phyloP scores from a whole-genome alignment of 2,888 invertebrate species.

The Podabrus alpinus region DNA sequence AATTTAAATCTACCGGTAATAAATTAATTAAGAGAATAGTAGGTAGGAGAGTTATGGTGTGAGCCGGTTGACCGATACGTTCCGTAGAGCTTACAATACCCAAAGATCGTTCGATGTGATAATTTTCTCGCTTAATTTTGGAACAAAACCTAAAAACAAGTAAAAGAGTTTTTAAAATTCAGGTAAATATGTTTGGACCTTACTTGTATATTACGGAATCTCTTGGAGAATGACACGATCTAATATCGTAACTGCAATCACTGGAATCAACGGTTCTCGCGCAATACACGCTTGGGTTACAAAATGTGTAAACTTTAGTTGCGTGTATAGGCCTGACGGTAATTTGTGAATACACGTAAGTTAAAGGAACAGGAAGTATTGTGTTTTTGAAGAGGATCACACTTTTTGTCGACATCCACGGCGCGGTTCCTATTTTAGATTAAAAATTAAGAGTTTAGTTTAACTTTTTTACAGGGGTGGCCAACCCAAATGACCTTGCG shows the following conservation, averaged over 20 bases:
- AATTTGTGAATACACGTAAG: slow-evolving; percentile 73
- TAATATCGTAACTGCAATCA: slow-evolving; percentile 53
- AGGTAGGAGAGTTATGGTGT: slow-evolving; percentile 82
- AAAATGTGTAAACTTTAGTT: slow-evolving; percentile 60
- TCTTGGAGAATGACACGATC: slow-evolving; percentile 56
- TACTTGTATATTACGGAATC: slow-evolving; percentile 56
- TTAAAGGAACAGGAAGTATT: slow-evolving; percentile 75
- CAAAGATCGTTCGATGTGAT: slow-evolving; percentile 68
- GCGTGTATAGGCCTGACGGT: slow-evolving; percentile 71
- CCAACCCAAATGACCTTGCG: too few relatives aligned
- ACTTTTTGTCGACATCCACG: slow-evolving; percentile 51
- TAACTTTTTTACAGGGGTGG: too few relatives aligned
- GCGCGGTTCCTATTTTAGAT: slow-evolving; percentile 19
- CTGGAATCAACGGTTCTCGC: slow-evolving; percentile 58
- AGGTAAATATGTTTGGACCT: not conserved
- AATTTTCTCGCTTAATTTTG: slow-evolving; percentile 78
- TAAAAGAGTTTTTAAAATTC: not conserved
- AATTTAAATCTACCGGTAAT: slow-evolving; percentile 80
- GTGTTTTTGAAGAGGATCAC: slow-evolving; percentile 60
- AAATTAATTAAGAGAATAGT: slow-evolving; percentile 86
- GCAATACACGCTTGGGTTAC: slow-evolving; percentile 66
- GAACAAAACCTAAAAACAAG: slow-evolving; percentile 70
- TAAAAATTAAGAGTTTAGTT: slow-evolving; percentile 3
- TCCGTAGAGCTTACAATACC: slow-evolving; percentile 42
- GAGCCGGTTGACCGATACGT: slow-evolving; percentile 72